Conservation (phyloP, 2,797 vertebrate genomes). For the Numenius phaeopus region DNA sequence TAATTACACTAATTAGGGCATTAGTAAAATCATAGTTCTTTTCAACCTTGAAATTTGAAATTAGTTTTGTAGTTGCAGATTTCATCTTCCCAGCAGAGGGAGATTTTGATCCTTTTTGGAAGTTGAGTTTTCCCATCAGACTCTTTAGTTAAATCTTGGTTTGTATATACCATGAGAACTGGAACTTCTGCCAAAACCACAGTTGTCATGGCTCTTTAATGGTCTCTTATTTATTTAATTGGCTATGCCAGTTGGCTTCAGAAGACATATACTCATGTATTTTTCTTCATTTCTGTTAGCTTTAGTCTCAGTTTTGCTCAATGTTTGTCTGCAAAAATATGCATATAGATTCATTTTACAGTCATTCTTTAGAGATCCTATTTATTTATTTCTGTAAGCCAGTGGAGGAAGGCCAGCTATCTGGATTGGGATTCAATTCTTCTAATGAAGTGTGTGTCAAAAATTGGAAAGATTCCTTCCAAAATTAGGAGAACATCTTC, state of each 20-base stretch:
- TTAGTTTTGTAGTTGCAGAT: neutral
- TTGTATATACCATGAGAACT: conserved; percentile 19
- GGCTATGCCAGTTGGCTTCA: conserved; percentile 12
- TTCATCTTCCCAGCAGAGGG: conserved; percentile 49
- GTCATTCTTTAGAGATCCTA: neutral
- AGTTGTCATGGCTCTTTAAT: conserved; percentile 25
- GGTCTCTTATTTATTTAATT: conserved; percentile 27
- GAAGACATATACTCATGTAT: neutral
- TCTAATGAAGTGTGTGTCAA: neutral
- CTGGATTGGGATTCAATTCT: neutral
- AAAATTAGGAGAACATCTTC: neutral
- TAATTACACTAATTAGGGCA: neutral
- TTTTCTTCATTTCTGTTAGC: conserved; percentile 14
- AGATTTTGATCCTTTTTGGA: conserved; percentile 37
- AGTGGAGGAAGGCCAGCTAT: neutral
- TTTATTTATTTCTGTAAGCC: neutral
- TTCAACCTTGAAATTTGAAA: neutral
- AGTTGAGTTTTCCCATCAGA: neutral
- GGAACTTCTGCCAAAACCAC: conserved; percentile 18
- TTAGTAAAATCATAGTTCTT: neutral
- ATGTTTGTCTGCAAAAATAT: conserved; percentile 5
- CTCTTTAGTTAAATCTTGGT: neutral
- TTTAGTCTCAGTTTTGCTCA: neutral
- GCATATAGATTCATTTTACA: neutral
- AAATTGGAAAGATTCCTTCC: neutral